Evolutionary conservation across 2,797 vertebrate genomes (phyloP), one percentile per base, ranked within the genome.

Genomic region (Halcyon smyrnensis): DNA sequence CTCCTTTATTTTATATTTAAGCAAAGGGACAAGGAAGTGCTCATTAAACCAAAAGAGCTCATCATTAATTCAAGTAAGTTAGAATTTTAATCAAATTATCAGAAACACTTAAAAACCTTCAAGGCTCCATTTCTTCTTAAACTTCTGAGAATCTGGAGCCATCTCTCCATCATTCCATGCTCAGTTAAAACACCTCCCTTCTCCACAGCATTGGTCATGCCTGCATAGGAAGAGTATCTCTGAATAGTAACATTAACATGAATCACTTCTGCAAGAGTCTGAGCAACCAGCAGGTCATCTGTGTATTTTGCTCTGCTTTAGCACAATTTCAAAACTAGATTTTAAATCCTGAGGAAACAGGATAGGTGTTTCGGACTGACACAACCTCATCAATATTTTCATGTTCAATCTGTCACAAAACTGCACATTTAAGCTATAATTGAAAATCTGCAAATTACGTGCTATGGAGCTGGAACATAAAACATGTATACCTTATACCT

Each of bases 1-100:
- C 46, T 81, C 59, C 50, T 20, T 81, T 71, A 83, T 60, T 95
- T 70, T 81, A 36, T 53, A 87, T 65, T 75, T 73, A 93, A 62
- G 20, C 1, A 2, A 84, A 84, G 34, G 76, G n/a, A 73, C 45
- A 71, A 75, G 54, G 28, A 86, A 67, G 28, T 86, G 7, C 28
- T 84, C 30, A 73, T 54, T 79, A 79, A 89, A 74, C 41, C 90
- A 7, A 27, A 88, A 75, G 23, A 86, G 73, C 3, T 81, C 69
- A 90, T 83, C 8, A 62, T 43, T 78, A 71, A 39, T 74, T 86
- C 30, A 92, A 54, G 8, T n/a, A 25, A 91, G 16, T 74, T 69
- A 43, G 54, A 79, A 69, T 69, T 84, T 73, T 41, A 71, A 81
- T 57, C 45, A 45, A 51, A 78, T 71, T 74, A 83, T 45, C 30